phyloP scores from a whole-genome alignment of 2,113 vertebrate species.

The Podiceps cristatus region DNA sequence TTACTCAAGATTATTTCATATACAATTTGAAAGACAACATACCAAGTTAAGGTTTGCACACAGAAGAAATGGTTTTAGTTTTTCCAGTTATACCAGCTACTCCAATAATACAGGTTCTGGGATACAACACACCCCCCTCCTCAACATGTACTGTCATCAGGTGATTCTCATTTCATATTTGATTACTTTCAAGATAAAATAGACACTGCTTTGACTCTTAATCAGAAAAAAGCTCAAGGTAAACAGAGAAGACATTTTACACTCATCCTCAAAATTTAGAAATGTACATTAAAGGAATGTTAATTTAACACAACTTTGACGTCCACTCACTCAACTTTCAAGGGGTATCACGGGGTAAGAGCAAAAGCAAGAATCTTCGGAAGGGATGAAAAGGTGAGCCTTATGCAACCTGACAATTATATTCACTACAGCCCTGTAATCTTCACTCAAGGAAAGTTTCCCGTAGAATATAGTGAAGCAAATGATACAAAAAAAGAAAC shows the following conservation, averaged over 20 bases:
- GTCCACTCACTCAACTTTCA: background rate
- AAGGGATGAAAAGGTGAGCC: background rate
- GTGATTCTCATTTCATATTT: background rate
- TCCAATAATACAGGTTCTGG: constrained; percentile 18
- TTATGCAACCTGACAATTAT: background rate
- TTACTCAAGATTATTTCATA: constrained; percentile 34
- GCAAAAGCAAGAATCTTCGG: background rate
- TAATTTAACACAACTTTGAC: background rate
- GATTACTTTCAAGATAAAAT: background rate
- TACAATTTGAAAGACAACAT: background rate
- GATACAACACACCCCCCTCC: background rate
- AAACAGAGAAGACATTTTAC: background rate
- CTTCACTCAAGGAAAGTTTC: background rate
- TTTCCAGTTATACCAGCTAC: constrained; percentile 61
- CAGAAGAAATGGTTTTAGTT: constrained; percentile 11
- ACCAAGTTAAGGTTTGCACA: constrained; percentile 32
- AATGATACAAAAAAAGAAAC: background rate
- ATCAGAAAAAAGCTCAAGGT: background rate
- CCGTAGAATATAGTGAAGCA: background rate
- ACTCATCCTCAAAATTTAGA: background rate
- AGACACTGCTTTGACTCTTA: background rate
- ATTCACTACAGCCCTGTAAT: background rate
- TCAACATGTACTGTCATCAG: background rate
- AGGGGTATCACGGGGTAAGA: fast-evolving
- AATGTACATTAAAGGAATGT: background rate